Evolutionary conservation across 2,113 vertebrate genomes (phyloP).

Genomic region (Clarias magur): DNA sequence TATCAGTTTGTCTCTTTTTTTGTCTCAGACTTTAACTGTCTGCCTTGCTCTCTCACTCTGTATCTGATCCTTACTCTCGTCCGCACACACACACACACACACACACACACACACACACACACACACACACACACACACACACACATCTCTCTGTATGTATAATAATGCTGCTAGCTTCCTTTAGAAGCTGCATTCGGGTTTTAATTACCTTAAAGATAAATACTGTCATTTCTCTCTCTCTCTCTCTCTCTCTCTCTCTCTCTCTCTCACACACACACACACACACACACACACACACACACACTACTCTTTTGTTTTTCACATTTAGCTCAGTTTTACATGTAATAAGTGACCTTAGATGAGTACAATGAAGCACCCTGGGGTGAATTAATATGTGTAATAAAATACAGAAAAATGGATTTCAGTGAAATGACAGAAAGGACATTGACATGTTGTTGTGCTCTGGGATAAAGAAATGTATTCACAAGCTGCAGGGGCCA

Average conservation of each 20-base stretch:
- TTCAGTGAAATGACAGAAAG: no score
- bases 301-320: neutral
- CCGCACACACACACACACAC: neutral
- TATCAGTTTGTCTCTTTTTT: neutral
- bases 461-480: no score
- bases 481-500: no score
- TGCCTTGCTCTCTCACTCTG: neutral
- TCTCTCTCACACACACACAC: slow-evolving; percentile 44
- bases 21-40: slow-evolving; percentile 60
- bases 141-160: neutral
- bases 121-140: neutral
- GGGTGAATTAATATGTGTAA: no score
- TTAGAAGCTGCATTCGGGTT: neutral
- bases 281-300: slow-evolving; percentile 21
- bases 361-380: no score
- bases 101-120: neutral
- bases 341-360: neutral
- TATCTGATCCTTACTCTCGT: neutral
- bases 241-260: no score
- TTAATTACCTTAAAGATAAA: slow-evolving; percentile 36
- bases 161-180: neutral
- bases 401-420: no score
- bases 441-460: no score
- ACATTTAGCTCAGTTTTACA: neutral
- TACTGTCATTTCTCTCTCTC: slow-evolving; percentile 37